Evolutionary conservation across 2,797 vertebrate species (phyloP).

Genomic region (Spondyliosoma cantharus): DNA sequence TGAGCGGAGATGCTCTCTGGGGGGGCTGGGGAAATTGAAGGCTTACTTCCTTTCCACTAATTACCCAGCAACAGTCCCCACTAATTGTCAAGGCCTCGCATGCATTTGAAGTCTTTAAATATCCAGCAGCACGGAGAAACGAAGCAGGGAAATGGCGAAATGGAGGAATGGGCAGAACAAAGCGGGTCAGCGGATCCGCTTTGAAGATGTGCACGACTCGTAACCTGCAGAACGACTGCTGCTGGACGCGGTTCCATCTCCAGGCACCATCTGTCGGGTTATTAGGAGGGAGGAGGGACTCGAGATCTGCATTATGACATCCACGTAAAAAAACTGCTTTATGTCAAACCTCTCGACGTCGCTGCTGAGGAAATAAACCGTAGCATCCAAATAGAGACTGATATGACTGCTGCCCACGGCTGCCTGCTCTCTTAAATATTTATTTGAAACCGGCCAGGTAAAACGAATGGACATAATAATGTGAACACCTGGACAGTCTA

Average conservation of each 20-base stretch:
- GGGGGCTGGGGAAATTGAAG: constrained; percentile 40
- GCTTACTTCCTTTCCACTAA: constrained; percentile 70
- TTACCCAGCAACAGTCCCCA: constrained; percentile 72
- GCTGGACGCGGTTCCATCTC: constrained; percentile 15
- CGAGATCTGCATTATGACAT: neutral
- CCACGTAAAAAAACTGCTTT: neutral
- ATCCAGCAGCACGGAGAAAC: constrained; percentile 45
- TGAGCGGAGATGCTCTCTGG: constrained; percentile 15
- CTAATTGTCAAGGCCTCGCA: constrained; percentile 66
- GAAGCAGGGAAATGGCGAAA: neutral
- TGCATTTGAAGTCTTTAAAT: constrained; percentile 71
- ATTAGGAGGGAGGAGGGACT: neutral
- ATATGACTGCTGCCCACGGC: neutral
- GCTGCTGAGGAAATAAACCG: neutral
- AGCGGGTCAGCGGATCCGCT: constrained; percentile 50
- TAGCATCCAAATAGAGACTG: neutral
- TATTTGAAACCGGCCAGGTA: neutral
- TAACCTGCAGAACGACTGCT: constrained; percentile 36
- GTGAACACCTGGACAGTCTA: neutral
- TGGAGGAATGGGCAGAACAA: constrained; percentile 32
- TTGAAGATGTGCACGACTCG: constrained; percentile 40
- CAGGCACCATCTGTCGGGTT: neutral
- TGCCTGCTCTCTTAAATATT: neutral
- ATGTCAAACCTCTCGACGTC: neutral
- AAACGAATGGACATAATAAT: constrained; percentile 9